Evolutionary conservation across 2,888 invertebrate genomes (phyloP).

Genomic region (Alviniconcha strummeri): DNA sequence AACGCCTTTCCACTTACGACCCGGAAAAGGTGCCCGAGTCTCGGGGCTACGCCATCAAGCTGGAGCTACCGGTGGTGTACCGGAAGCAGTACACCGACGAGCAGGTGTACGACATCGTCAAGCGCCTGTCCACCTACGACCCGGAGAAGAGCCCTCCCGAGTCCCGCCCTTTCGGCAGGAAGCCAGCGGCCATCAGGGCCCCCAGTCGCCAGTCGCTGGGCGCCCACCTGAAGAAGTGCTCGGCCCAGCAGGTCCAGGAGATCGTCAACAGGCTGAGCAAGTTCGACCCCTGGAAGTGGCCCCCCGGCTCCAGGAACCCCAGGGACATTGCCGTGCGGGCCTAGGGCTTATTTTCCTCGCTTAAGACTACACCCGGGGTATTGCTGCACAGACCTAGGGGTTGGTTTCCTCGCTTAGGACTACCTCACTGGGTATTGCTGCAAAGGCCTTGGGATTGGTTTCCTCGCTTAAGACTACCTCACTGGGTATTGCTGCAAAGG

Average conservation of each 20-base stretch:
- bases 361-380: not conserved
- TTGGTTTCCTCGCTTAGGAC: too few species aligned
- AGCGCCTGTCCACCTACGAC: constrained; percentile 30
- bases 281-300: constrained; percentile 46
- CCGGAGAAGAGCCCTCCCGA: constrained; percentile 34
- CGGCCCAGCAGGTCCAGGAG: constrained; percentile 54
- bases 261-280: constrained; percentile 53
- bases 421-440: too few species aligned
- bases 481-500: too few species aligned
- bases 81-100: constrained; percentile 33
- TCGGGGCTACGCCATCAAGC: constrained; percentile 31
- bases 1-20: constrained; percentile 40
- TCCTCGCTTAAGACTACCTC: too few species aligned
- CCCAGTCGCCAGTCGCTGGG: constrained; percentile 6
- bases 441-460: too few species aligned
- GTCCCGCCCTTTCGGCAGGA: constrained; percentile 4
- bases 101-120: constrained; percentile 34
- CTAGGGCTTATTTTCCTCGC: not conserved
- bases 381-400: too few species aligned
- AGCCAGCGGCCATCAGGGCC: not conserved
- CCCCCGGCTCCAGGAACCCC: constrained; percentile 43
- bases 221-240: constrained; percentile 47
- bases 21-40: constrained; percentile 35
- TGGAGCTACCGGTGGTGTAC: constrained; percentile 30
- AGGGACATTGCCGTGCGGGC: constrained; percentile 1